Conservation (phyloP, 1,140 invertebrate genomes). For the Bombus superbus region DNA sequence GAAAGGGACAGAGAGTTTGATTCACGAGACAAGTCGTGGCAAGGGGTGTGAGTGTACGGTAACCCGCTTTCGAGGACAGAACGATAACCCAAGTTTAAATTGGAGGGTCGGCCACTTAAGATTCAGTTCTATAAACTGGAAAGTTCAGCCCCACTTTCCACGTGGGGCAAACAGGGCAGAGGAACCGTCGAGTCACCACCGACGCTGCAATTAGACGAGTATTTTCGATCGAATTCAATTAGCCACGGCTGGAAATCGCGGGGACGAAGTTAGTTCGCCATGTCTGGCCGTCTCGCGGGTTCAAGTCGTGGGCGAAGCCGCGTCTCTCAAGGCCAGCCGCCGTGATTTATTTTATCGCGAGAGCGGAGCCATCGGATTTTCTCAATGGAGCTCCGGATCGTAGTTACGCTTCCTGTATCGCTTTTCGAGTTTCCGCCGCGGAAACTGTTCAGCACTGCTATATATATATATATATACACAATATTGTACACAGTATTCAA, state of each 20-base stretch:
- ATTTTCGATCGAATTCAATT: conserved; percentile 72
- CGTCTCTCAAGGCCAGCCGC: conserved; percentile 23
- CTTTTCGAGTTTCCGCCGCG: background rate
- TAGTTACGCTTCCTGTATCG: background rate
- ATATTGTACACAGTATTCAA: too few species aligned
- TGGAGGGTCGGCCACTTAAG: conserved; percentile 68
- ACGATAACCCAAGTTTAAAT: conserved; percentile 70
- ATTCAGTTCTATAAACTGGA: conserved; percentile 69
- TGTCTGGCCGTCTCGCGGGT: conserved; percentile 24
- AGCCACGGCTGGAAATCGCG: conserved; percentile 46
- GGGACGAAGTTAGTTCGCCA: conserved; percentile 34
- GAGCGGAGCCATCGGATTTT: background rate
- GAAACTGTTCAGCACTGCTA: background rate
- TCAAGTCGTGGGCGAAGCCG: conserved; percentile 1
- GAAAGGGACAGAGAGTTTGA: conserved; percentile 2
- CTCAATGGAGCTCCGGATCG: background rate
- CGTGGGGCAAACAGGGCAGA: background rate
- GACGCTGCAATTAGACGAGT: conserved; percentile 67
- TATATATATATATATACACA: too few species aligned
- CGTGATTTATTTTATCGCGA: conserved; percentile 15
- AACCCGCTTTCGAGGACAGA: conserved; percentile 64
- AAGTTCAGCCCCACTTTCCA: conserved; percentile 64
- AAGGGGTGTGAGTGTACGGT: conserved; percentile 16
- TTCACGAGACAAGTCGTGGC: conserved; percentile 14
- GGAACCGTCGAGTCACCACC: background rate